A percentile compares a stretch with the other conserved stretches of the same genome.
phyloP scores from a whole-genome alignment of 2,113 vertebrate species.

The Pogonocichla stellata region DNA sequence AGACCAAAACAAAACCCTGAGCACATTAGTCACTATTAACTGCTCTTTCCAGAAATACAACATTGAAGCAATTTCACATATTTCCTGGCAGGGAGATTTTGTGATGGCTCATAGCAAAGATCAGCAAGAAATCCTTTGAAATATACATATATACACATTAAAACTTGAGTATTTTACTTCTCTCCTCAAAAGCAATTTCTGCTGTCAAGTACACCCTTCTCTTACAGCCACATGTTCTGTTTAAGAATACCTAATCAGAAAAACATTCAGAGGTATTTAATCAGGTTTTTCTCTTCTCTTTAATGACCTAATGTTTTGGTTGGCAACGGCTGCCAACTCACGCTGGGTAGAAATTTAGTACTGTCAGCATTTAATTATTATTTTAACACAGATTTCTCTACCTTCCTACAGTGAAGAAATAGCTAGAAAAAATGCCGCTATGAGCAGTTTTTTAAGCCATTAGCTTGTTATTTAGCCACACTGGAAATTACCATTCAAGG shows the following conservation, averaged over 20 bases:
- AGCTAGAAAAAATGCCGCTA: constrained; percentile 36
- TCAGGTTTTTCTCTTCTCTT: constrained; percentile 48
- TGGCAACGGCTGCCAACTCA: constrained; percentile 73
- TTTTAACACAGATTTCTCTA: constrained; percentile 78
- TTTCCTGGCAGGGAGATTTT: constrained; percentile 26
- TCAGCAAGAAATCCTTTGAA: constrained; percentile 54
- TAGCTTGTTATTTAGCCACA: constrained; percentile 2
- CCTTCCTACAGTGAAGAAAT: constrained; percentile 75
- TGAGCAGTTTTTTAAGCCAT: constrained; percentile 51
- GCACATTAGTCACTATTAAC: background rate
- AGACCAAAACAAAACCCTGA: background rate
- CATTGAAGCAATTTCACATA: background rate
- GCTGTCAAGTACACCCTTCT: constrained; percentile 71
- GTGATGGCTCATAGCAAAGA: constrained; percentile 2
- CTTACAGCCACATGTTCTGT: constrained; percentile 68
- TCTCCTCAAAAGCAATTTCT: constrained; percentile 58
- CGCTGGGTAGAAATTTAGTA: constrained; percentile 74
- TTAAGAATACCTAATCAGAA: constrained; percentile 73
- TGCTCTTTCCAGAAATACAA: background rate
- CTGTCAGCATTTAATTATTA: constrained; percentile 83
- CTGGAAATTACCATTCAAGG: constrained; percentile 20
- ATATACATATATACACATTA: background rate
- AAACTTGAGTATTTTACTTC: constrained; percentile 49
- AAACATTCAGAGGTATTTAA: constrained; percentile 73
- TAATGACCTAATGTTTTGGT: constrained; percentile 77